These are phyloP conservation scores for Lathamus discolor DNA, from an alignment of 2,113 vertebrate genomes.

Conservation along the genomic window DNA sequence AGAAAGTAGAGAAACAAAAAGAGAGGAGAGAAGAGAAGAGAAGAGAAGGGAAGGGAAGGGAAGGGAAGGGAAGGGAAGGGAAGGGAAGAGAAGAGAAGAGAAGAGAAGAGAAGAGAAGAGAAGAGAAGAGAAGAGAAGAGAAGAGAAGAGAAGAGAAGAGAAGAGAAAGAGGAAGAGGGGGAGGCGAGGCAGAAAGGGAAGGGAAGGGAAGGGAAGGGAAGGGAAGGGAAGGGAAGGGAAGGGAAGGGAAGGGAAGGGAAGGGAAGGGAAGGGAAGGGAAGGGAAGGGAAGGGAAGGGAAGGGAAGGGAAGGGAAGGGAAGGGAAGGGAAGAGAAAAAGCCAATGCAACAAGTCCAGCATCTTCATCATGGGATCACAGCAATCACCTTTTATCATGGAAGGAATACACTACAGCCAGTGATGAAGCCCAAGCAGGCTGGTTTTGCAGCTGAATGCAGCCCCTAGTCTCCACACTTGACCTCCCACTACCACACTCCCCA, in stretches of 20 bases:
- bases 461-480: neutral
- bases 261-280: neutral
- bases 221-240: too few relatives aligned
- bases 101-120: neutral
- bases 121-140: neutral
- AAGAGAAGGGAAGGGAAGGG: neutral
- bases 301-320: neutral
- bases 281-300: too few relatives aligned
- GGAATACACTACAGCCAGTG: neutral
- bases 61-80: rapidly evolving
- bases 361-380: neutral
- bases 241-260: neutral
- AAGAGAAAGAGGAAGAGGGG: too few relatives aligned
- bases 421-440: neutral
- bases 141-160: too few relatives aligned
- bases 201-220: neutral
- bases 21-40: too few relatives aligned
- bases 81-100: neutral
- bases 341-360: neutral
- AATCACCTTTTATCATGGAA: neutral
- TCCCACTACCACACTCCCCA: neutral
- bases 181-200: too few relatives aligned
- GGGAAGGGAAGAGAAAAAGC: neutral
- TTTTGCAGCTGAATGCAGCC: neutral
- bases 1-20: neutral